These are phyloP conservation scores for Sylvietta virens DNA, from an alignment of 2,113 vertebrate genomes.

Conservation along the genomic window DNA sequence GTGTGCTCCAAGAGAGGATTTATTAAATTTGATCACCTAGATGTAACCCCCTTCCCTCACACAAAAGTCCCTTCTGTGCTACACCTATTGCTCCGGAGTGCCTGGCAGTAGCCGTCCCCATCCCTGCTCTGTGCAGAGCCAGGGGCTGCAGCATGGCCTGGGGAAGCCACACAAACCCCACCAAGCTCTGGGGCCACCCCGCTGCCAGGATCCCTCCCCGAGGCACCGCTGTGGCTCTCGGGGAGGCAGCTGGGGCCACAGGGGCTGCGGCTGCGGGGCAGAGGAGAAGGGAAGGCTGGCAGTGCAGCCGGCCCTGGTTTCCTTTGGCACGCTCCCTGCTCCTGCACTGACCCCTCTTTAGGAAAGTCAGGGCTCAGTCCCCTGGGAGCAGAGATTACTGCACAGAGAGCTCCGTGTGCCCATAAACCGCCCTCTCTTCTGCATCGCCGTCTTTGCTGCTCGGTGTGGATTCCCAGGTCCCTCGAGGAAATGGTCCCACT, in stretches of 20 bases:
- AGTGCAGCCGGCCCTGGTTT: rapidly evolving
- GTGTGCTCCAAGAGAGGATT: neutral
- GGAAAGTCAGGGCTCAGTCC: neutral
- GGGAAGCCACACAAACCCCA: neutral
- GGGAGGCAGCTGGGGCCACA: neutral
- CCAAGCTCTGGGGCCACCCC: neutral
- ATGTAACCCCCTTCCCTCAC: neutral
- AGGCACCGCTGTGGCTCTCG: rapidly evolving
- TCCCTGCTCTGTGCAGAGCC: rapidly evolving
- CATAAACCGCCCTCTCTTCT: neutral
- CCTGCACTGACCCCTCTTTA: neutral
- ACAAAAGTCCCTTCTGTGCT: neutral
- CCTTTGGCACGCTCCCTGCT: rapidly evolving
- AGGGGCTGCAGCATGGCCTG: rapidly evolving
- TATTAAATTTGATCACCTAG: neutral
- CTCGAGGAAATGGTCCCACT: neutral
- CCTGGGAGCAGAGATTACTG: neutral
- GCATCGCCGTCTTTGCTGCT: rapidly evolving
- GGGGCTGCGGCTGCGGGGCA: rapidly evolving
- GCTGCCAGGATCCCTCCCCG: rapidly evolving
- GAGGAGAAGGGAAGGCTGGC: neutral
- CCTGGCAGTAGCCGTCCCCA: neutral
- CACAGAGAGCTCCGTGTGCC: rapidly evolving
- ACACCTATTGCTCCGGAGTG: rapidly evolving
- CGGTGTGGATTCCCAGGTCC: neutral